These are phyloP conservation scores for Lethenteron reissneri DNA, from an alignment of 2,113 vertebrate species.

Conservation along the genomic window DNA sequence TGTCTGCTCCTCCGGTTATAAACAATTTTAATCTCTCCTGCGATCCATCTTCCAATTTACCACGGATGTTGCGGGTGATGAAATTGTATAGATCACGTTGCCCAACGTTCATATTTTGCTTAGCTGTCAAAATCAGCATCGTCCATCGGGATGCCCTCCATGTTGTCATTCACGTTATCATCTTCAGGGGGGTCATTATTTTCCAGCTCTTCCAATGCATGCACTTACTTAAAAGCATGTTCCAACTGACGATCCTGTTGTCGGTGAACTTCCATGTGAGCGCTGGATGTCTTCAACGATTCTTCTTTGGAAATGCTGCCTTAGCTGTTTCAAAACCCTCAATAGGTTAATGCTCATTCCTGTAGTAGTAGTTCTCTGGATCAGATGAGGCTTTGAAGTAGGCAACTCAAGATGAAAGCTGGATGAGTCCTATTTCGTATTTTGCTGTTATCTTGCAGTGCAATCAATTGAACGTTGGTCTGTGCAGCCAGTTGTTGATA, in stretches of 20 bases:
- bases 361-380: constrained; percentile 2
- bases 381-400: not conserved
- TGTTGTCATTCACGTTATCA: not conserved
- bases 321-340: not conserved
- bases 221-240: not conserved
- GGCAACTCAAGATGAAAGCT: not conserved
- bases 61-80: not conserved
- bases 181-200: not conserved
- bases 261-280: not conserved
- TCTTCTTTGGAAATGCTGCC: not conserved
- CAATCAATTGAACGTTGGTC: not conserved
- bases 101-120: not conserved
- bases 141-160: not conserved
- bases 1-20: not conserved
- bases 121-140: too few species aligned
- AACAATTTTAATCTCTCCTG: not conserved
- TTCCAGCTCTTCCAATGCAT: not conserved
- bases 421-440: not conserved
- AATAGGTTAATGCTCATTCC: not conserved
- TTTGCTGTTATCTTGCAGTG: not conserved
- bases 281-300: not conserved
- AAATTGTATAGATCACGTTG: constrained; percentile 1
- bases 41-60: not conserved
- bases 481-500: not conserved
- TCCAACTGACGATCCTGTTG: not conserved